phyloP scores from a whole-genome alignment of 2,888 invertebrate genomes.

The Palloptera scutellata region DNA sequence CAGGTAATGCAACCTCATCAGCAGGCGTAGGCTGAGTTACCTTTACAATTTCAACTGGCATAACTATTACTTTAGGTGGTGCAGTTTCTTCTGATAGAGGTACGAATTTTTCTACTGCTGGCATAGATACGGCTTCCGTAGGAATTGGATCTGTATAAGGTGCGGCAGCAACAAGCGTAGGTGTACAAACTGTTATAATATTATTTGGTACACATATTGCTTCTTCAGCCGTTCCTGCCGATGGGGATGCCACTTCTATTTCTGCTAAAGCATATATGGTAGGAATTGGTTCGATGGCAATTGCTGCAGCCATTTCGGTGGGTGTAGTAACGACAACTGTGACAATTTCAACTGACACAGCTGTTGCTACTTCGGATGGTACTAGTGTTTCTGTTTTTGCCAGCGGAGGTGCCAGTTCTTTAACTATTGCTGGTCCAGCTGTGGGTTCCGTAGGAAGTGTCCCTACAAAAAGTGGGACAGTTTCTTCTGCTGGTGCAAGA shows the following conservation, averaged over 20 bases:
- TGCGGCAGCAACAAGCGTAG: too few species aligned
- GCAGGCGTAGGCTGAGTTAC: neutral
- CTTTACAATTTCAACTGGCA: too few species aligned
- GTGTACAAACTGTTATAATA: too few species aligned
- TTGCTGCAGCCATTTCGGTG: neutral
- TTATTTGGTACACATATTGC: neutral
- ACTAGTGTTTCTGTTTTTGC: neutral
- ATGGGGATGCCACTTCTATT: neutral
- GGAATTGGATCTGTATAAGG: too few species aligned
- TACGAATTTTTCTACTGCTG: too few species aligned
- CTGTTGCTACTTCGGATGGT: neutral
- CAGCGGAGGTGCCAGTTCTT: neutral
- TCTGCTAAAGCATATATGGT: neutral
- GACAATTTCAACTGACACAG: neutral
- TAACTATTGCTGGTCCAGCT: neutral
- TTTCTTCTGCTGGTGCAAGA: too few species aligned
- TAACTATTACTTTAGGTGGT: too few species aligned
- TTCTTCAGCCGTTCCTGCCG: neutral
- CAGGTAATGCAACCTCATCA: neutral
- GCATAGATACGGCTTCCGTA: too few species aligned
- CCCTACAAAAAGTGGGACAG: too few species aligned
- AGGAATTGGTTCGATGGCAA: slow-evolving; percentile 1
- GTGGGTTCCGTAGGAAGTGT: neutral
- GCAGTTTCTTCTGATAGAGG: neutral
- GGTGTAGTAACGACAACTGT: neutral